Base-by-base conservation (phyloP, 2,113 vertebrate species). In the Grantiella picta region DNA sequence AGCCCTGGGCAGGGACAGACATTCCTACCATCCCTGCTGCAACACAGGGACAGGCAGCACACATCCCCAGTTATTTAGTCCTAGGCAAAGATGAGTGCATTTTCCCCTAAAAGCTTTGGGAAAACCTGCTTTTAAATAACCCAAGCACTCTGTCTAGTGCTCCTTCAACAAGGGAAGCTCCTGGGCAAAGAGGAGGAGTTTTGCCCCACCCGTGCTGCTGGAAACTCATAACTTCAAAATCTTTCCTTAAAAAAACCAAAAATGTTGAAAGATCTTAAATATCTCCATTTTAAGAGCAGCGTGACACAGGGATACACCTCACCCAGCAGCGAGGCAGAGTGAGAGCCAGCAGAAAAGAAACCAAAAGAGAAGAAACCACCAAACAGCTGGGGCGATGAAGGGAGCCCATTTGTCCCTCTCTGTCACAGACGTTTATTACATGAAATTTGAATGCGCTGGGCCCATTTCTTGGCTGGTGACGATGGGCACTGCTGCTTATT, bases 91-190 rank as follows among this genome's bases (percentile, higher is more conserved):
- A 44, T 17, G 6, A 52, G 35, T 36, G 23, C 33, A 54, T 89
- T 91, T 86, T 86, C 8, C 53, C 45, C n/a, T 40, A 33, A 82
- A 90, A 86, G 22, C 31, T 15, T 4, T 20, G 12, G 7, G 18
- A n/a, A 78, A 92, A 33, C 5, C 23, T 86, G 35, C 7, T 83
- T 83, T 83, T 31, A 83, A 75, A 56, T 61, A 91, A 78, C 10
- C 17, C 24, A 47, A 56, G 14, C 9, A 9, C 12, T 77, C 50
- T 52, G 11, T 9, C 10, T 22, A 56, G 10, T 0, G 0, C 5
- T 47, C 19, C 45, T 70, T 77, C 20, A 4, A 22, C 38, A 78
- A 59, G 28, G 12, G 35, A 93, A 87, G 45, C 3, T 87, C 29
- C 28, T 35, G 40, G 28, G 12, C 1, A 2, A 61, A 60, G 11